phyloP scores from a whole-genome alignment of 2,888 invertebrate species.

The Calliopum simillimum region DNA sequence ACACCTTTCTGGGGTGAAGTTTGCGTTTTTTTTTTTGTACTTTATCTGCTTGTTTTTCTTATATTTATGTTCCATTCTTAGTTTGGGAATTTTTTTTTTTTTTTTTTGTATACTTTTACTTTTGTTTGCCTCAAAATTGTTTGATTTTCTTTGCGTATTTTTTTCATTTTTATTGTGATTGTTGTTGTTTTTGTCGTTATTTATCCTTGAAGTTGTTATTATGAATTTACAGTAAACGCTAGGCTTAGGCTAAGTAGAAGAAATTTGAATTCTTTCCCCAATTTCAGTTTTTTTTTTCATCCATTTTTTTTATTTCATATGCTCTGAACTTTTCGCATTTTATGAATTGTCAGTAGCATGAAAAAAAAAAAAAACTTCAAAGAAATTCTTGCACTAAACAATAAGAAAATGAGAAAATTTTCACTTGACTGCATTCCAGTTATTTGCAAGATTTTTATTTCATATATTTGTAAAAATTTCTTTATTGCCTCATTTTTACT shows the following conservation, averaged over 20 bases:
- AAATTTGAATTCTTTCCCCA: constrained; percentile 23
- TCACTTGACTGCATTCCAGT: constrained; percentile 60
- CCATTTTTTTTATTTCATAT: not conserved
- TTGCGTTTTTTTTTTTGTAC: constrained; percentile 38
- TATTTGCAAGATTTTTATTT: constrained; percentile 46
- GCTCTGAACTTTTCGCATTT: constrained; percentile 10
- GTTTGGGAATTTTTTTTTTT: not conserved
- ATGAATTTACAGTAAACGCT: constrained; percentile 23
- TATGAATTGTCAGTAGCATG: constrained; percentile 23
- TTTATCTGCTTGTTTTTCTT: constrained; percentile 37
- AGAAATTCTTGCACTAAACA: constrained; percentile 14
- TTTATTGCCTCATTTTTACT: not conserved
- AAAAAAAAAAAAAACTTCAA: constrained; percentile 28
- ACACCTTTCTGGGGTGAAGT: constrained; percentile 64
- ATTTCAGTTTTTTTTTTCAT: not conserved
- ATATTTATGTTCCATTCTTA: constrained; percentile 38
- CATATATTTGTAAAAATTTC: constrained; percentile 28
- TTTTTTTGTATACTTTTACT: constrained; percentile 53
- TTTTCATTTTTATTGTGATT: constrained; percentile 18
- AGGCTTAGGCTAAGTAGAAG: constrained; percentile 13
- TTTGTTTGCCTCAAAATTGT: constrained; percentile 52
- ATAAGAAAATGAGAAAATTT: constrained; percentile 59
- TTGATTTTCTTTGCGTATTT: constrained; percentile 25
- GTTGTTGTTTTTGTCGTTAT: constrained; percentile 5
- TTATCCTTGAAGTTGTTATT: constrained; percentile 28